Evolutionary conservation across 1,140 invertebrate species (phyloP).

Genomic region (Drosophila trapezifrons): DNA sequence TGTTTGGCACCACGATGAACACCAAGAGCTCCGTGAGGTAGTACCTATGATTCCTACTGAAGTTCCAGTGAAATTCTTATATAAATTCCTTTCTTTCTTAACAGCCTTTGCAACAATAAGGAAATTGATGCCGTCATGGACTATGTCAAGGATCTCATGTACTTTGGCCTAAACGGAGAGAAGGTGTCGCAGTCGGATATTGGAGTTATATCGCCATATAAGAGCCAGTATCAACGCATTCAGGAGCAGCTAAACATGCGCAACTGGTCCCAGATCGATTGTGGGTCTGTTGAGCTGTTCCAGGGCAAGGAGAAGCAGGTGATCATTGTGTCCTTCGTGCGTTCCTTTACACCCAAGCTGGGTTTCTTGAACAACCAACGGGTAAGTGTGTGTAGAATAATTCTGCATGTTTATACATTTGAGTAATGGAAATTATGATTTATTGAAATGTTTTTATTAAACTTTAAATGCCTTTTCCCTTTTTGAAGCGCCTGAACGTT

Average conservation of each 20-base stretch:
- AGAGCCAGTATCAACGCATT: conserved; percentile 87
- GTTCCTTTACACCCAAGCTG: conserved; percentile 87
- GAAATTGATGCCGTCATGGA: conserved; percentile 87
- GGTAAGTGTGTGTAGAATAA: conserved; percentile 84
- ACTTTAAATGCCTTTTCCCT: too few relatives aligned
- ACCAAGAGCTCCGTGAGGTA: conserved; percentile 67
- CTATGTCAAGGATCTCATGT: conserved; percentile 85
- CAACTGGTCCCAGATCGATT: conserved; percentile 85
- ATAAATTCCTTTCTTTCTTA: background rate
- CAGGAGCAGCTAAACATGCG: conserved; percentile 84
- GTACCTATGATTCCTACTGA: background rate
- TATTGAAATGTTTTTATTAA: conserved; percentile 21
- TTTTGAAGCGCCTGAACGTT: conserved; percentile 91
- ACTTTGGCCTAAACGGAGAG: conserved; percentile 81
- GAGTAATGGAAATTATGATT: too few relatives aligned
- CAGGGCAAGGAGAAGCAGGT: conserved; percentile 93
- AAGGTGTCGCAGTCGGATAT: conserved; percentile 87
- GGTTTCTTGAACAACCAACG: conserved; percentile 90
- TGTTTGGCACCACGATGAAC: conserved; percentile 84
- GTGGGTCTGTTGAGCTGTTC: conserved; percentile 94
- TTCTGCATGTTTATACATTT: too few relatives aligned
- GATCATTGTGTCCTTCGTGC: conserved; percentile 92
- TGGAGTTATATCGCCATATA: conserved; percentile 94
- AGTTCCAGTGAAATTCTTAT: background rate
- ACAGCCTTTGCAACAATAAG: conserved; percentile 68